phyloP scores from a whole-genome alignment of 2,797 vertebrate genomes.

The Diglossa cyanea region DNA sequence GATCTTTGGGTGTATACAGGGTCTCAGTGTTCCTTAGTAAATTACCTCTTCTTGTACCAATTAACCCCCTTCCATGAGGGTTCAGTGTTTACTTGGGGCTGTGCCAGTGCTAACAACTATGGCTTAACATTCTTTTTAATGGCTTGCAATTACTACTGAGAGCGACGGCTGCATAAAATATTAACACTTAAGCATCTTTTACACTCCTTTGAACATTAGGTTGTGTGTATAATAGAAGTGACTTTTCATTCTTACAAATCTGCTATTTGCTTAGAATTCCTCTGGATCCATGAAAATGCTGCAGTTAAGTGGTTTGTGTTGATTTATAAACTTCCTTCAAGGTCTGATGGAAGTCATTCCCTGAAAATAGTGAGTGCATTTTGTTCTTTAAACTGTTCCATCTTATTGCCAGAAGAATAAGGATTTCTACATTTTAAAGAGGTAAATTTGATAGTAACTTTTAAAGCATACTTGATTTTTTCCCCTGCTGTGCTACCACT shows the following conservation, averaged over 20 bases:
- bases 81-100: conserved; percentile 72
- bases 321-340: conserved; percentile 71
- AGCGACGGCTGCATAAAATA: conserved; percentile 72
- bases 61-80: conserved; percentile 74
- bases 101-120: conserved; percentile 75
- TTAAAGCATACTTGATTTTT: neutral
- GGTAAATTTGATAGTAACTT: neutral
- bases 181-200: conserved; percentile 78
- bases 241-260: conserved; percentile 73
- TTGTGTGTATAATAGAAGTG: conserved; percentile 68
- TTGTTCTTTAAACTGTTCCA: conserved; percentile 22
- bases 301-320: conserved; percentile 72
- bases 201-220: conserved; percentile 72
- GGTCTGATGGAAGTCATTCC: conserved; percentile 51
- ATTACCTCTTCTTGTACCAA: conserved; percentile 78
- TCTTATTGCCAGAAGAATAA: conserved; percentile 21
- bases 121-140: conserved; percentile 76
- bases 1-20: conserved; percentile 63
- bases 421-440: conserved; percentile 38
- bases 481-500: neutral
- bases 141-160: conserved; percentile 71
- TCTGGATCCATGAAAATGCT: conserved; percentile 74
- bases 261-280: conserved; percentile 77
- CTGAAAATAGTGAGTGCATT: conserved; percentile 57
- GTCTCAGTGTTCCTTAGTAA: conserved; percentile 77